These are phyloP conservation scores for Pissodes strobi DNA, from an alignment of 1,140 invertebrate species.

Conservation along the genomic window DNA sequence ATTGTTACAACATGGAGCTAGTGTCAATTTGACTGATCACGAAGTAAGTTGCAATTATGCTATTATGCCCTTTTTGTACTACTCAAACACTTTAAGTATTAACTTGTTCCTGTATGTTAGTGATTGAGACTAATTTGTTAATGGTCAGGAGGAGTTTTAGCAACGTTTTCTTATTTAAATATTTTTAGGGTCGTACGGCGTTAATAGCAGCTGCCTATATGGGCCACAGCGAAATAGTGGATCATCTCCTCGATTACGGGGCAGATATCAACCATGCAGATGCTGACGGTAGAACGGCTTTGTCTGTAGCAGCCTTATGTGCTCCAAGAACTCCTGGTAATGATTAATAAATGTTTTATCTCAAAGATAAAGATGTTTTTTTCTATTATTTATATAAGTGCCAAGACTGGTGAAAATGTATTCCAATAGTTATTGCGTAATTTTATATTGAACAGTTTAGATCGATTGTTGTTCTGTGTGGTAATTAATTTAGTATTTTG, in stretches of 20 bases:
- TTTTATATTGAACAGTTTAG: no score
- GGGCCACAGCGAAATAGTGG: constrained; percentile 92
- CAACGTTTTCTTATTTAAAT: not conserved
- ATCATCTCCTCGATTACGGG: constrained; percentile 80
- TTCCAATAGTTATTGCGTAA: no score
- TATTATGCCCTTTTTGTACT: not conserved
- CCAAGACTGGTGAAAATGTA: no score
- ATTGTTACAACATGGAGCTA: constrained; percentile 70
- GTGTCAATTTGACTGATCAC: constrained; percentile 69
- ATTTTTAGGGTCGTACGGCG: constrained; percentile 71
- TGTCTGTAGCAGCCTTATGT: constrained; percentile 90
- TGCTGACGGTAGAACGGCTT: constrained; percentile 87
- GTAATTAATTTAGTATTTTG: no score
- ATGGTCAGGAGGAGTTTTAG: no score
- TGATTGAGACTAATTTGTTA: no score
- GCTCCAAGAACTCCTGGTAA: constrained; percentile 71
- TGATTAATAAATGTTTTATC: no score
- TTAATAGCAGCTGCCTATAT: constrained; percentile 88
- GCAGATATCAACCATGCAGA: constrained; percentile 88
- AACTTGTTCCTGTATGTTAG: no score
- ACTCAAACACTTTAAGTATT: no score
- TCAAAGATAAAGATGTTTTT: no score
- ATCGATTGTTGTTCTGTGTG: no score
- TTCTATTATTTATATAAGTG: no score
- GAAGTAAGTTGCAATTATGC: constrained; percentile 50